Base-by-base conservation (phyloP, 2,797 vertebrate species). In the Enteromius afrohamiltoni region DNA sequence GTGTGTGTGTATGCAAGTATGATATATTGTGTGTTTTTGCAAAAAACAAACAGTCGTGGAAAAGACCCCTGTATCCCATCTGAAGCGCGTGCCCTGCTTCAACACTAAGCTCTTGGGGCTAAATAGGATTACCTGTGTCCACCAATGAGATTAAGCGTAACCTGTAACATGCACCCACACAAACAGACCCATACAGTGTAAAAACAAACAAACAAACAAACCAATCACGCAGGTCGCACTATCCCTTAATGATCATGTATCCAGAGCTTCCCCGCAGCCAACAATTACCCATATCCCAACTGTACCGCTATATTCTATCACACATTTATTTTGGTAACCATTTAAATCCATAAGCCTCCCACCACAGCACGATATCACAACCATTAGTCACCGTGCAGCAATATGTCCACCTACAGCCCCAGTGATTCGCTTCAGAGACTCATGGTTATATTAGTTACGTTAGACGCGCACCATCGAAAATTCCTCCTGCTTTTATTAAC, bases 81-180 rank as follows among this genome's bases (percentile, higher is more conserved):
- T 62, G 23, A 73, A 84, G 60, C 91, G 87, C 23, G 9, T 88
- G 87, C 87, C 65, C 31, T 26, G 86, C 77, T 87, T 88, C 26
- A 89, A 90, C 85, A 87, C 89, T 91, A 92, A 91, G 86, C 90
- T 90, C 90, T 92, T 87, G 91, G 73, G 68, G 1, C 74, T 74
- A 84, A 91, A 93, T 89, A 89, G 90, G 93, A 93, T 93, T 93
- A 93, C 90, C 87, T 89, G 87, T 68, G 85, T 84, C 89, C 91
- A 93, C 93, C 90, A 92, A 90, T 87, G 89, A 91, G 90, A 91
- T 92, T 89, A 93, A 78, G 53, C 65, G 6, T n/a, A 77, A 71
- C 69, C 64, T 73, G 81, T 88, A 87, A 79, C 47, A 55, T 85
- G 40, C 31, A 62, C 70, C 51, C 70, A 40, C 65, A 64, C 64